Evolutionary conservation across 2,113 vertebrate species (phyloP).

Genomic region (Tinamus guttatus): DNA sequence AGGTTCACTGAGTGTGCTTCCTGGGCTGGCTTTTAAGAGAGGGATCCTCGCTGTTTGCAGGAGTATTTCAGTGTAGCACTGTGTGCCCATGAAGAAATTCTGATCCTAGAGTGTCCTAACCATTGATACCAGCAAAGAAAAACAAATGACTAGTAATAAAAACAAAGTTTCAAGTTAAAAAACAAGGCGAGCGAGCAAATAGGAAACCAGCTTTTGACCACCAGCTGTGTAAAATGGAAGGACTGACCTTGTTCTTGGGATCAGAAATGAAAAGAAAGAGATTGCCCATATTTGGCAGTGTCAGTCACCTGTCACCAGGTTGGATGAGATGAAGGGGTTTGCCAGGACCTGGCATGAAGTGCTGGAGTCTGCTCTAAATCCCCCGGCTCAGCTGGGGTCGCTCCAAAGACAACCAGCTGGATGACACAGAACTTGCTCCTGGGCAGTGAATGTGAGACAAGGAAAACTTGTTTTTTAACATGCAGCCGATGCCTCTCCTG

Average conservation of each 20-base stretch:
- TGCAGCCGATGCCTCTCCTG: fast-evolving
- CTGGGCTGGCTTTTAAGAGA: background rate
- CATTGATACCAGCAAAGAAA: background rate
- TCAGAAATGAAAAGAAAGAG: background rate
- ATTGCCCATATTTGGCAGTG: background rate
- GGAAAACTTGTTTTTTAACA: background rate
- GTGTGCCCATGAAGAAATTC: background rate
- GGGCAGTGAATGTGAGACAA: background rate
- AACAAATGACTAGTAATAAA: background rate
- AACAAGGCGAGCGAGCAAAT: background rate
- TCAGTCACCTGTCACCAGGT: background rate
- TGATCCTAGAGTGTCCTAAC: background rate
- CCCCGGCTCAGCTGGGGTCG: background rate
- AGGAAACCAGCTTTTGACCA: background rate
- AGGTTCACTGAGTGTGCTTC: background rate
- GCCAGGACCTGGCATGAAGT: background rate
- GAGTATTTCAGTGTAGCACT: background rate
- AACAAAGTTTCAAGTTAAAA: background rate
- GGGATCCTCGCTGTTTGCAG: background rate
- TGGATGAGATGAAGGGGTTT: background rate
- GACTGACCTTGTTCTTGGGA: background rate
- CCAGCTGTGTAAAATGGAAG: background rate
- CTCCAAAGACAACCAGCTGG: background rate
- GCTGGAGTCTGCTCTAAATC: background rate
- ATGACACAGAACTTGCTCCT: background rate